phyloP scores from a whole-genome alignment of 2,113 vertebrate species.

The Daphoenositta chrysoptera region DNA sequence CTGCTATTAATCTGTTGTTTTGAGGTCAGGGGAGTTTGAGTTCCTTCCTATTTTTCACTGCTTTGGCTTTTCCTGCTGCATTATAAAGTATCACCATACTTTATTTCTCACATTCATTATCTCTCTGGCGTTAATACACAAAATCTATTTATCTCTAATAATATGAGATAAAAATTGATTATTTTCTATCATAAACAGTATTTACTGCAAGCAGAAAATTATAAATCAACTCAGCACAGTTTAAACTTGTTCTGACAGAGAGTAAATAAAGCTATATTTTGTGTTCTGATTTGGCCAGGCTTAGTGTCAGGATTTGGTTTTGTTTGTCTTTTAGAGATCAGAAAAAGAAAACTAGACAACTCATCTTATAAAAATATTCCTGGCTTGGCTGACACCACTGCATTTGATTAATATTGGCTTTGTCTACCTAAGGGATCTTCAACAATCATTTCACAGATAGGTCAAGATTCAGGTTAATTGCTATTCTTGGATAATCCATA shows the following conservation, averaged over 20 bases:
- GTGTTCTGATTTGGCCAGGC: not conserved
- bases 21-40: not conserved
- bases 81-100: not conserved
- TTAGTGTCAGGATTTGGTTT: not conserved
- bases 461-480: conserved; percentile 3
- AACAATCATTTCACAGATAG: not conserved
- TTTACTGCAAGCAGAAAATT: not conserved
- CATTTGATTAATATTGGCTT: not conserved
- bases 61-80: not conserved
- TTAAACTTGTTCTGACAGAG: not conserved
- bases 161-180: not conserved
- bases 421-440: not conserved
- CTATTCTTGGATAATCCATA: not conserved
- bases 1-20: not conserved
- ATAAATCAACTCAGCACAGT: not conserved
- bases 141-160: not conserved
- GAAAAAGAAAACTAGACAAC: not conserved
- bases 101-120: not conserved
- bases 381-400: not conserved
- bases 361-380: not conserved
- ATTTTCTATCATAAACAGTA: not conserved
- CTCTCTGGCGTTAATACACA: not conserved
- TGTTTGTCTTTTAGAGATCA: not conserved
- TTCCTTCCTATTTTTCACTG: not conserved
- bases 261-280: not conserved